Evolutionary conservation across 35 echinoderm and acorn worm species (phyloP), one percentile per base, ranked within the genome.

Genomic region (Hemicentrotus pulcherrimus): DNA sequence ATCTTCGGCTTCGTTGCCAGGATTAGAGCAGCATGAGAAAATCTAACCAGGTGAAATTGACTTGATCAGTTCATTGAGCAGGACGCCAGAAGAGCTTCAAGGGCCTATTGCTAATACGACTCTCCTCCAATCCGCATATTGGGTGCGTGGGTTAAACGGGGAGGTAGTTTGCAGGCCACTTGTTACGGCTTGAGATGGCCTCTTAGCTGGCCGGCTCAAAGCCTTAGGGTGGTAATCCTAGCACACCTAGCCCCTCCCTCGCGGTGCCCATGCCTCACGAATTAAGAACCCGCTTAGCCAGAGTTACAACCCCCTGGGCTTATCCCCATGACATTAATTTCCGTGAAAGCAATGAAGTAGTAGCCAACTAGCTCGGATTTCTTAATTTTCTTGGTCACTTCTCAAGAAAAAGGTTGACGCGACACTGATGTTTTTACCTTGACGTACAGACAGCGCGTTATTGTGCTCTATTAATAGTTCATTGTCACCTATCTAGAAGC

Each of bases 261-360:
- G 91, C 91, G 48, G 46, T 47, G 48, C 45, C n/a, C 12, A 93
- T 93, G 48, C 91, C 45, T 47, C 88, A 32, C 91, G 91, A 93
- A 31, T 93, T 50, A 93, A 93, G 32, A 93, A 58, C n/a, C 91
- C 46, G 30, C 91, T 93, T 16, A 93, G 88, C 13, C 46, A 47
- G 48, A n/a, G 91, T 58, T 93, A 58, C 91, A 90, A n/a, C 48
- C 91, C 91, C 46, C 16, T 31, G 48, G 91, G 91, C 48, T 93
- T 31, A 32, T 48, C 9, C 46, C 48, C n/a, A 93, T 93, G 45
- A 93, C 91, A 93, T 93, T 93, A 93, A 93, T 93, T 93, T 93
- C 91, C 91, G 91, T 93, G 91, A 93, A 93, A 93, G 91, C 91
- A 55, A 28, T 58, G 30, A 28, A 93, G 91, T 58, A 93, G 32